Evolutionary conservation across 2,113 vertebrate genomes (phyloP), one percentile per base, ranked within the genome.

Genomic region (Hydrochoerus hydrochaeris): DNA sequence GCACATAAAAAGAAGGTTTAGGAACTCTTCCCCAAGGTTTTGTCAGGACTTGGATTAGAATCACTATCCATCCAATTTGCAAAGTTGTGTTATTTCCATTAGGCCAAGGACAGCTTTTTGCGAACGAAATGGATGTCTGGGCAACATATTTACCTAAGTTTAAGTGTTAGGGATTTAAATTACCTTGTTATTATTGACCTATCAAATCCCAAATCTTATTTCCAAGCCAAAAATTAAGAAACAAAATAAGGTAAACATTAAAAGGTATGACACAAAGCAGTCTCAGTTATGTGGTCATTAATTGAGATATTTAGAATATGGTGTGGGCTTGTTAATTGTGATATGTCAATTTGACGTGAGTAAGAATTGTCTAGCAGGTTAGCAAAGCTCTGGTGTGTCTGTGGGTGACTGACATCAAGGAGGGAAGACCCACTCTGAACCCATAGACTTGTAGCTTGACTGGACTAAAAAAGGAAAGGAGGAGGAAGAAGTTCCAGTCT

Each of bases 211-310:
- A 63, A 60, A 44, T 60, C 35, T 95, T 91, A 75, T 69, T 83
- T 83, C 85, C 32, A 49, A 93, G 41, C 11, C 65, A 26, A 84
- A 89, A 10, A 85, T 71, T 60, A 93, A 95, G 84, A 91, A 96
- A 87, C 1, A 52, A 46, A 82, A 71, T n/a, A 81, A 93, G 13
- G 26, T 63, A 83, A 85, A 46, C 16, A 24, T 62, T 7, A 62
- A 77, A 86, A 73, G 0, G 10, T 84, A 89, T 41, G 2, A 24
- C 0, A 17, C 22, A 91, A 88, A 94, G 35, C 19, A 65, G 28
- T 90, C 46, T 84, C n/a, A 41, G 17, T 24, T 92, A 52, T 20
- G 7, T 77, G n/a, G 11, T 71, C 49, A 63, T n/a, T 85, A 86
- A 77, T 8, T 58, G 20, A 7, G n/a, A 16, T 49, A 57, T 58